Percentiles rank a stretch among this genome's conserved stretches.
Conservation (phyloP, 2,797 vertebrate species). For the Peromyscus aztecus region DNA sequence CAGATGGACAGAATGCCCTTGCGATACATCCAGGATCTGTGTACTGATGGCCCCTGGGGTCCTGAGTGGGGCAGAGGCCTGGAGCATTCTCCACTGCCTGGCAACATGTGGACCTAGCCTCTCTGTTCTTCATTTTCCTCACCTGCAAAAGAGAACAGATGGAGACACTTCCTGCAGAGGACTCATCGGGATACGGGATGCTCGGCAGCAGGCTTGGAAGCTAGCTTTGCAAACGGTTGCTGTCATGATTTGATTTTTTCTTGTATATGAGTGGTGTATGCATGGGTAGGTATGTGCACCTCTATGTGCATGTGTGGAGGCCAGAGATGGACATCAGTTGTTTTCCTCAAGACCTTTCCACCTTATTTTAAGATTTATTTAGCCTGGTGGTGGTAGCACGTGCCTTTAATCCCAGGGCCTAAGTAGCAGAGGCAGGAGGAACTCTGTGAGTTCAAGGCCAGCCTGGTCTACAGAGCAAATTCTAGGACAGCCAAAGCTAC, state of each 20-base stretch:
- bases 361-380: not conserved
- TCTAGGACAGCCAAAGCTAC: not conserved
- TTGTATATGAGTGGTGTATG: not conserved
- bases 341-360: not conserved
- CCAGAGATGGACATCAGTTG: not conserved
- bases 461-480: not conserved
- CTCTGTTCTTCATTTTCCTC: not conserved
- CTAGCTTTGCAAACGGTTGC: not conserved
- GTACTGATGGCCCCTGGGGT: not conserved
- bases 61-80: not conserved
- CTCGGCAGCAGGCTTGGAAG: not conserved
- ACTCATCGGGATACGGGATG: not conserved
- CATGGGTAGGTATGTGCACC: not conserved
- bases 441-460: not conserved
- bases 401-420: not conserved
- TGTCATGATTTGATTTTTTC: not conserved
- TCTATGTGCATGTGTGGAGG: not conserved
- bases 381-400: not conserved
- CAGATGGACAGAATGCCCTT: not conserved
- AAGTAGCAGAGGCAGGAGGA: not conserved
- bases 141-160: not conserved
- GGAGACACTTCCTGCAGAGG: not conserved
- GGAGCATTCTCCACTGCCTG: not conserved
- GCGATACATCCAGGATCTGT: not conserved
- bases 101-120: not conserved